These are phyloP conservation scores for Macrosiphum euphorbiae DNA, from an alignment of 2,888 invertebrate genomes.

Conservation along the genomic window DNA sequence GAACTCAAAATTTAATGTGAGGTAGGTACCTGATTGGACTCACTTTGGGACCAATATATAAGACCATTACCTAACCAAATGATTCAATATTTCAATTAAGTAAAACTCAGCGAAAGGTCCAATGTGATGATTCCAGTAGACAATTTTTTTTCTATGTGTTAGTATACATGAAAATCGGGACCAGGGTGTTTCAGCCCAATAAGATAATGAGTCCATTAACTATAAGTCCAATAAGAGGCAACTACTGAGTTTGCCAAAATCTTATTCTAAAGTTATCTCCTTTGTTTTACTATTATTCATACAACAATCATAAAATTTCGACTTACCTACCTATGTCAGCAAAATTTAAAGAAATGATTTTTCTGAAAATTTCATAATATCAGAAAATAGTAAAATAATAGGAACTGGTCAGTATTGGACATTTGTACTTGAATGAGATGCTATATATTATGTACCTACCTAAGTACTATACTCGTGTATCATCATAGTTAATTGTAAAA, in stretches of 20 bases:
- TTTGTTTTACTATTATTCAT: neutral
- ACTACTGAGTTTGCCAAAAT: neutral
- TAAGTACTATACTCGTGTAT: neutral
- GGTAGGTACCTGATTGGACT: too few relatives aligned
- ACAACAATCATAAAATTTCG: neutral
- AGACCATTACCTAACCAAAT: too few relatives aligned
- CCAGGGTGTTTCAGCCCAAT: too few relatives aligned
- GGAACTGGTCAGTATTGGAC: neutral
- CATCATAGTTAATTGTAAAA: neutral
- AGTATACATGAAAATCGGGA: too few relatives aligned
- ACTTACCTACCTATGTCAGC: neutral
- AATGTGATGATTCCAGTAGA: too few relatives aligned
- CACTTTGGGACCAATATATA: too few relatives aligned
- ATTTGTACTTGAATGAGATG: neutral
- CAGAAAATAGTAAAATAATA: neutral
- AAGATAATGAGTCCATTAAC: too few relatives aligned
- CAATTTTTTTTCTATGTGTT: too few relatives aligned
- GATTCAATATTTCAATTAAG: too few relatives aligned
- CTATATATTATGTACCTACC: neutral
- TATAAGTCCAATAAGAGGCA: too few relatives aligned
- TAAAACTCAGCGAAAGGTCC: too few relatives aligned
- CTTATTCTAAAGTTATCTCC: neutral
- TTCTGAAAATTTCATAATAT: neutral
- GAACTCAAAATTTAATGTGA: too few relatives aligned
- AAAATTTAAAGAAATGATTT: neutral